These are phyloP conservation scores for Drosophila meridiana DNA, from an alignment of 2,888 invertebrate species.

Conservation along the genomic window DNA sequence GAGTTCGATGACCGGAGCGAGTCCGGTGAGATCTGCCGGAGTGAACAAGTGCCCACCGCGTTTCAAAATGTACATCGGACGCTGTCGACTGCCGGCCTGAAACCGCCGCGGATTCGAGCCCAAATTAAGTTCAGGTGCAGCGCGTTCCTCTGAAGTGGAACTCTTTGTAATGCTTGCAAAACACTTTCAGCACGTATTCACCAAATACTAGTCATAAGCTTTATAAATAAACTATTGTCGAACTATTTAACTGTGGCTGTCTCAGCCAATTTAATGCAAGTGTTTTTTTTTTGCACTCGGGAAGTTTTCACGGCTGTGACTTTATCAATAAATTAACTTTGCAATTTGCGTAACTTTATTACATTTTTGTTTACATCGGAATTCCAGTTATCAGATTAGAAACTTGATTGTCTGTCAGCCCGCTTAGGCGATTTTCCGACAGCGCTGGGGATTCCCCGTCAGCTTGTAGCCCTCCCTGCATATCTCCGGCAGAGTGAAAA, in stretches of 20 bases:
- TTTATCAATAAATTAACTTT: constrained; percentile 9
- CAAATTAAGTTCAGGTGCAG: constrained; percentile 6
- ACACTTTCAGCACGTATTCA: constrained; percentile 20
- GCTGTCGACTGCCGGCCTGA: constrained; percentile 58
- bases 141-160: constrained; percentile 1
- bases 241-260: constrained; percentile 2
- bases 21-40: background rate
- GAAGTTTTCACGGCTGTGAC: background rate
- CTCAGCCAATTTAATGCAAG: background rate
- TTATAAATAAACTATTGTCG: constrained; percentile 21
- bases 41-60: constrained; percentile 29
- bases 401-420: background rate
- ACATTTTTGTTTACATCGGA: background rate
- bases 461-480: constrained; percentile 45
- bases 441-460: constrained; percentile 20
- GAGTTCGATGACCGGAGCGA: constrained; percentile 4
- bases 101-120: background rate
- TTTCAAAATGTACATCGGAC: constrained; percentile 45
- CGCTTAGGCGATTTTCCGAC: constrained; percentile 43
- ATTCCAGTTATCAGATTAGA: constrained; percentile 8
- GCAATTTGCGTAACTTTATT: constrained; percentile 5
- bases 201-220: constrained; percentile 18
- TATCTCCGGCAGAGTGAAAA: constrained; percentile 28
- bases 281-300: background rate
- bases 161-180: background rate